Conservation (phyloP, 2,797 vertebrate species). For the Dendrocincla fuliginosa region DNA sequence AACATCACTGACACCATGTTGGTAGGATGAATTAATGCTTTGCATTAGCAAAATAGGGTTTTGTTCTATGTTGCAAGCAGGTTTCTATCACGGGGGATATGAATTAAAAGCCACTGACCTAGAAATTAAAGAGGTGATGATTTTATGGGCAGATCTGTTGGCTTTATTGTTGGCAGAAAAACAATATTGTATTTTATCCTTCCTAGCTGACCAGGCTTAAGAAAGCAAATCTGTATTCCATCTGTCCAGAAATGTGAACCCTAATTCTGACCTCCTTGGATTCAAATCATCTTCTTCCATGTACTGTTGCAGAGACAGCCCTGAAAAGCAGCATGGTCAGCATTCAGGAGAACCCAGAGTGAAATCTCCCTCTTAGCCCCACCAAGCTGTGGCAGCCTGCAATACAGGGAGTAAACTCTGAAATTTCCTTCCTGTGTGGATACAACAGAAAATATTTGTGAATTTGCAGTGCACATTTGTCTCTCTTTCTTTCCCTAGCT, state of each 20-base stretch:
- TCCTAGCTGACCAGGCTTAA: not conserved
- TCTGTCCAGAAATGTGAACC: not conserved
- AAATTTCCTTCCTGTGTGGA: not conserved
- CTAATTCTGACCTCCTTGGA: not conserved
- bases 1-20: not conserved
- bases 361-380: not conserved
- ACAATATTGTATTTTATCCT: not conserved
- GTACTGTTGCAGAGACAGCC: not conserved
- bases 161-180: not conserved
- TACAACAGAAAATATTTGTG: not conserved
- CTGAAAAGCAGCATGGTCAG: not conserved
- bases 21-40: not conserved
- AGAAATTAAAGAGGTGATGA: not conserved
- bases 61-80: not conserved
- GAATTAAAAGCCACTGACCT: not conserved
- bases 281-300: not conserved
- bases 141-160: not conserved
- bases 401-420: not conserved
- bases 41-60: not conserved
- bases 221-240: not conserved
- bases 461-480: constrained; percentile 1
- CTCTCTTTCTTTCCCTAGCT: not conserved
- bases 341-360: not conserved
- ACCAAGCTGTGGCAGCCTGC: not conserved
- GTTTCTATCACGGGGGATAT: not conserved